A percentile compares a stretch with the other conserved stretches of the same genome.
These are phyloP conservation scores for Caenorhabditis doughertyi DNA, from an alignment of 2,888 invertebrate species.

Conservation along the genomic window DNA sequence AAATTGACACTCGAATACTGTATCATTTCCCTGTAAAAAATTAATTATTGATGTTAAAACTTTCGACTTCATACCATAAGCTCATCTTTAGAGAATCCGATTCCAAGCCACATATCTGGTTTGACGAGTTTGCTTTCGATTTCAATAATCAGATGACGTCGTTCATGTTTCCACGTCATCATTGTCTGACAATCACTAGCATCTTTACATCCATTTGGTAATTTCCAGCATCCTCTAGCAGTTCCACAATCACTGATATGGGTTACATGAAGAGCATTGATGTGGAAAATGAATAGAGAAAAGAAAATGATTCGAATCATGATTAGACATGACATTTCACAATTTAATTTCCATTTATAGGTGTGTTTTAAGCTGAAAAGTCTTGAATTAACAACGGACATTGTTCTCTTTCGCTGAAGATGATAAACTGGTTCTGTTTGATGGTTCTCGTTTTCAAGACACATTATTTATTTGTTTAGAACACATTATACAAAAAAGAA, in stretches of 20 bases:
- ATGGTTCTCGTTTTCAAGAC: slow-evolving; percentile 40
- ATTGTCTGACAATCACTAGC: slow-evolving; percentile 70
- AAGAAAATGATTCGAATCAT: slow-evolving; percentile 32
- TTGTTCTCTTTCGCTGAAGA: slow-evolving; percentile 25
- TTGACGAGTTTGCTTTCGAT: slow-evolving; percentile 66
- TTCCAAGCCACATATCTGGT: slow-evolving; percentile 70
- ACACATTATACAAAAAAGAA: slow-evolving; percentile 59
- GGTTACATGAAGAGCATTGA: slow-evolving; percentile 61
- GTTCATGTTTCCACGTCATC: slow-evolving; percentile 72
- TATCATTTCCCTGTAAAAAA: slow-evolving; percentile 83
- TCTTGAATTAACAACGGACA: slow-evolving; percentile 48
- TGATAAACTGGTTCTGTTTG: slow-evolving; percentile 37
- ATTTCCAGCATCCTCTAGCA: slow-evolving; percentile 81
- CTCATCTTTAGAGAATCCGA: slow-evolving; percentile 73
- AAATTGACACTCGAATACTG: slow-evolving; percentile 83
- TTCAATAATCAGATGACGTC: slow-evolving; percentile 68
- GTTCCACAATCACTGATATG: slow-evolving; percentile 78
- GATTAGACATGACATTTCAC: no score
- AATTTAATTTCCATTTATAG: slow-evolving; percentile 44
- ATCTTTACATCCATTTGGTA: slow-evolving; percentile 81
- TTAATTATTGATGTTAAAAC: background rate
- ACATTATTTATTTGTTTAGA: slow-evolving; percentile 48
- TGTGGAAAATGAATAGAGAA: slow-evolving; percentile 25
- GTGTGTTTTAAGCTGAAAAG: slow-evolving; percentile 42
- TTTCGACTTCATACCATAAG: slow-evolving; percentile 62